These are phyloP conservation scores for Drosophila bocqueti DNA, from an alignment of 1,140 invertebrate species.

Conservation along the genomic window DNA sequence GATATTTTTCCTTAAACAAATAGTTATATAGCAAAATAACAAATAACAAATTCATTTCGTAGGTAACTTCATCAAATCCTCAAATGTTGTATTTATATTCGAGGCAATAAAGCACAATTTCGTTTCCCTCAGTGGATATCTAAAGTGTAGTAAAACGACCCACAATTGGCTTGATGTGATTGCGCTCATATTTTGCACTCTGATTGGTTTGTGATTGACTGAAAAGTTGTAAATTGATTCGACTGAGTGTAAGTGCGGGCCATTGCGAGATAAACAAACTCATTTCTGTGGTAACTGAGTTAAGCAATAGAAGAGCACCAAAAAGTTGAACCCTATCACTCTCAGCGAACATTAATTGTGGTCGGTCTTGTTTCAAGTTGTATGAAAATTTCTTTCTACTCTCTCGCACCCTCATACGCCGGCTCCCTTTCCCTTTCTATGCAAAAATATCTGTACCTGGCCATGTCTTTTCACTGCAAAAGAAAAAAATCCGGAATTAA, in stretches of 20 bases:
- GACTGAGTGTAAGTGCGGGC: constrained; percentile 42
- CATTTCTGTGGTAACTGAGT: constrained; percentile 33
- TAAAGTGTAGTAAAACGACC: constrained; percentile 40
- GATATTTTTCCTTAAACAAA: background rate
- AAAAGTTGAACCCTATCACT: constrained; percentile 24
- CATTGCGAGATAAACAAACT: constrained; percentile 55
- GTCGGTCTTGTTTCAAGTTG: constrained; percentile 2
- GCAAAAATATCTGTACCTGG: background rate
- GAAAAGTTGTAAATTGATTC: constrained; percentile 78
- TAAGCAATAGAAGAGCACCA: constrained; percentile 28
- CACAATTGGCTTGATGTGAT: constrained; percentile 74
- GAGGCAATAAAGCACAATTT: background rate
- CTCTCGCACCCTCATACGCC: background rate
- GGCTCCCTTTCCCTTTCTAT: background rate
- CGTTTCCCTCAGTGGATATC: constrained; percentile 14
- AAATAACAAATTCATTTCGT: background rate
- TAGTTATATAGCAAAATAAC: background rate
- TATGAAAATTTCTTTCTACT: background rate
- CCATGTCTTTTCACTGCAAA: background rate
- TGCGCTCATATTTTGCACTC: constrained; percentile 64
- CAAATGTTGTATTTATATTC: background rate
- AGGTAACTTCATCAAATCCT: background rate
- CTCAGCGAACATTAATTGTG: constrained; percentile 1
- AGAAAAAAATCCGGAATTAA: constrained; percentile 9
- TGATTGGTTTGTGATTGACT: constrained; percentile 72